Conservation (phyloP, 2,888 invertebrate genomes). For the Allophyes oxyacanthae region DNA sequence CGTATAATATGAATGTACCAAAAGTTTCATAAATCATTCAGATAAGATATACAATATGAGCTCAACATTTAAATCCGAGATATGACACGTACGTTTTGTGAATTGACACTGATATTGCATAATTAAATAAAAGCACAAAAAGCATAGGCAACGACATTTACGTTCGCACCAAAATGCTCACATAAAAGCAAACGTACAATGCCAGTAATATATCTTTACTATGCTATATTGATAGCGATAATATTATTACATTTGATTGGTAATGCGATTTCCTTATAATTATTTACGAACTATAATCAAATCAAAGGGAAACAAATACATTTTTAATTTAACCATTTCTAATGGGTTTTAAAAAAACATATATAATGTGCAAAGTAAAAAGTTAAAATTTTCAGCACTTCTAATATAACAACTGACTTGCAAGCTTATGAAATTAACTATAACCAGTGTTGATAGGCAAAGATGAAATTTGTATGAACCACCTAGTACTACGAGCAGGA, state of each 20-base stretch:
- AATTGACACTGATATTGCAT: conserved; percentile 62
- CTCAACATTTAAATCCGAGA: not conserved
- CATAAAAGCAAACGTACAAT: conserved; percentile 54
- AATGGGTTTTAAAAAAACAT: conserved; percentile 1
- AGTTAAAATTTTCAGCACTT: not conserved
- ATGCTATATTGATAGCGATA: conserved; percentile 40
- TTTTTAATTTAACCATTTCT: too few species aligned
- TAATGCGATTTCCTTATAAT: conserved; percentile 18
- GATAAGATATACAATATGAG: conserved; percentile 6
- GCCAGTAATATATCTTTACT: conserved; percentile 38
- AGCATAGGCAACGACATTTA: conserved; percentile 70
- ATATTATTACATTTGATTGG: conserved; percentile 21
- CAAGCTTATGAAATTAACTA: conserved; percentile 40
- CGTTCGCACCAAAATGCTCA: conserved; percentile 60
- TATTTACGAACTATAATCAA: conserved; percentile 6
- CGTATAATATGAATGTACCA: too few species aligned
- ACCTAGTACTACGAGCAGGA: conserved; percentile 48
- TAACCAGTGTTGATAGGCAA: conserved; percentile 44
- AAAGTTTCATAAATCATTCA: not conserved
- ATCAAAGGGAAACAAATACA: not conserved
- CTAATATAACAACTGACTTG: conserved; percentile 7
- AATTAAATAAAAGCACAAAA: conserved; percentile 76
- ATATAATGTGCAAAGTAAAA: conserved; percentile 10
- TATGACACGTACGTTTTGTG: conserved; percentile 18
- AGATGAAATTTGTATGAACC: conserved; percentile 35